Evolutionary conservation across 2,113 vertebrate genomes (phyloP).

Genomic region (Formicarius rufipectus): DNA sequence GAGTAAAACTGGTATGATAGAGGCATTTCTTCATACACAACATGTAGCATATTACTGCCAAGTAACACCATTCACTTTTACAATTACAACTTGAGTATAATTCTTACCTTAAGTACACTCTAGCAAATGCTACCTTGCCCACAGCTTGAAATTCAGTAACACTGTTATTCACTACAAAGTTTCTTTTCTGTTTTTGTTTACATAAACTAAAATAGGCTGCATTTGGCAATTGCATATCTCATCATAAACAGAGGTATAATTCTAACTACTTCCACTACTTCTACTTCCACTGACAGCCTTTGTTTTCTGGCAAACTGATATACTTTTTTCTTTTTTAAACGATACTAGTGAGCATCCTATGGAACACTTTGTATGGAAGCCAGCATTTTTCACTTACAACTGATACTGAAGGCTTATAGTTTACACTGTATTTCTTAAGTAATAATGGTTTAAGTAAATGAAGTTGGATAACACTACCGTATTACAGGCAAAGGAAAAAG

Average conservation of each 20-base stretch:
- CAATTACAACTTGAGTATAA: neutral
- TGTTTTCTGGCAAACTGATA: neutral
- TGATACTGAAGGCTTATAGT: fast-evolving
- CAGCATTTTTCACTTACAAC: neutral
- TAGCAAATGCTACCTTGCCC: neutral
- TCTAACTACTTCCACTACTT: neutral
- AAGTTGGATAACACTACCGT: neutral
- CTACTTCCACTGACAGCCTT: neutral
- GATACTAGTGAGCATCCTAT: neutral
- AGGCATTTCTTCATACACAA: neutral
- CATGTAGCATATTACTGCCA: neutral
- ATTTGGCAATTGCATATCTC: neutral
- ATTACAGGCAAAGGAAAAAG: neutral
- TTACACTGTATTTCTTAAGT: neutral
- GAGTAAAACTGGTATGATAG: neutral
- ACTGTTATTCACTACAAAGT: neutral
- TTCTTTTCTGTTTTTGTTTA: neutral
- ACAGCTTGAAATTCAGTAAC: neutral
- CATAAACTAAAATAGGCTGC: neutral
- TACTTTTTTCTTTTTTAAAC: neutral
- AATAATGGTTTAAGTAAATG: neutral
- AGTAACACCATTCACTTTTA: neutral
- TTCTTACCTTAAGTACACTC: neutral
- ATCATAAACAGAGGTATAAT: neutral
- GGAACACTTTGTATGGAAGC: neutral